Percentiles rank a stretch among this genome's conserved stretches.
Evolutionary conservation across 1,140 invertebrate species (phyloP).

Genomic region (Saxidomus purpurata): DNA sequence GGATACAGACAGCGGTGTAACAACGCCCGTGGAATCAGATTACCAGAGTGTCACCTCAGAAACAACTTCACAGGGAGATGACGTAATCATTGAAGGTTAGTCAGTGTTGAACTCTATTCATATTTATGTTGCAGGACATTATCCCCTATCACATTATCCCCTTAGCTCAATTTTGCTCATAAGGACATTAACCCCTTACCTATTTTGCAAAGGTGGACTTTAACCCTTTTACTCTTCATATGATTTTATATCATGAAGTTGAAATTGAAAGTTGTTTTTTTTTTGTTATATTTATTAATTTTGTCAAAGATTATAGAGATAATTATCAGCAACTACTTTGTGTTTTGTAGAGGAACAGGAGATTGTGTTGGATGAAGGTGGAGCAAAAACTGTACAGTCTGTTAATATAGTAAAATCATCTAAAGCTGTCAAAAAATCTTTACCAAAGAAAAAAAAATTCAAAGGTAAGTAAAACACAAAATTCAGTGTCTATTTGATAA

Average conservation of each 20-base stretch:
- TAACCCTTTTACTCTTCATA: no score
- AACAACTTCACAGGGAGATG: constrained; percentile 44
- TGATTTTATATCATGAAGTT: no score
- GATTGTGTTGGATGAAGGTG: constrained; percentile 24
- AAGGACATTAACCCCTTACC: no score
- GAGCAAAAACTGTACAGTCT: not conserved
- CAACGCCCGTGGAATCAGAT: constrained; percentile 10
- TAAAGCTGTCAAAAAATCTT: not conserved
- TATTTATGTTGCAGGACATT: no score
- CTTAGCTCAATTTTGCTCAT: no score
- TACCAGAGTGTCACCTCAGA: not conserved
- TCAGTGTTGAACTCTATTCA: no score
- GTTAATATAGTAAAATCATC: not conserved
- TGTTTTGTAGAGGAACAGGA: constrained; percentile 46
- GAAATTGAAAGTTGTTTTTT: no score
- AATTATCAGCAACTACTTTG: no score
- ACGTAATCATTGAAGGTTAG: constrained; percentile 64
- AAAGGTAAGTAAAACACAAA: constrained; percentile 20
- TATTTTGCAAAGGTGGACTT: no score
- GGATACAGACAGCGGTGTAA: not conserved
- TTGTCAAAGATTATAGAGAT: no score
- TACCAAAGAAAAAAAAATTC: constrained; percentile 17
- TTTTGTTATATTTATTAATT: no score
- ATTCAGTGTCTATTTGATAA: not conserved
- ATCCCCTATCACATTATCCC: no score